Evolutionary conservation across 2,113 vertebrate species (phyloP), one percentile per base, ranked within the genome.

Genomic region (Trogon surrucura): DNA sequence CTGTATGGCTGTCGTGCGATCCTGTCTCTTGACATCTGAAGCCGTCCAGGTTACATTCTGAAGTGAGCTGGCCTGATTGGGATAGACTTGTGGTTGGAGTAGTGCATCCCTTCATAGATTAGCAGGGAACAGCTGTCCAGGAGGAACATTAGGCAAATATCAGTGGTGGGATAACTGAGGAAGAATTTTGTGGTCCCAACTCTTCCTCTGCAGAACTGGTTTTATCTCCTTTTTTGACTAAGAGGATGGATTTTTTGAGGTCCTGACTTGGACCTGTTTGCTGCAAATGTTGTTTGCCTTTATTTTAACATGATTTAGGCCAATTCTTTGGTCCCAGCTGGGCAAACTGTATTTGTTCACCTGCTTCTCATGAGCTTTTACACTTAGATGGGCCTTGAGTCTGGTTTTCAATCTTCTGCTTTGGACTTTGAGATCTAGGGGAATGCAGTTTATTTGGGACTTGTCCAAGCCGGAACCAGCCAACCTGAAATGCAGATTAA

Each of bases 1-100:
- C 62, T 79, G 0, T 53, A 25, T 69, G 47, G 27, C 61, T 3
- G 0, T 50, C 0, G 0, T 64, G 10, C 0, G 0, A 6, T 54
- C 30, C 36, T 45, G 30, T 64, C 29, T 80, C 67, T 91, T 38
- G 53, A 60, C 8, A 51, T 71, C 44, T 78, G 36, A 82, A 88
- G 27, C 85, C 11, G 34, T 17, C 25, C 66, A 48, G 20, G 19
- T 89, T 65, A n/a, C 21, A 10, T 77, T 78, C 32, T 47, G 77
- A 84, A 84, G 48, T 80, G 60, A 93, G 32, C 11, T 88, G 51
- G 32, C 72, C 60, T 88, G 72, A 61, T 88, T 25, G 85, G 72
- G n/a, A 9, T 50, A 77, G 50, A 47, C 7, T 51, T 71, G 6
- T 0, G 1, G 30, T 34, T 90, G 69, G 48, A 80, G 62, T 61